Base-by-base conservation (phyloP, 2,113 vertebrate genomes). In the Poeciliopsis prolifica region DNA sequence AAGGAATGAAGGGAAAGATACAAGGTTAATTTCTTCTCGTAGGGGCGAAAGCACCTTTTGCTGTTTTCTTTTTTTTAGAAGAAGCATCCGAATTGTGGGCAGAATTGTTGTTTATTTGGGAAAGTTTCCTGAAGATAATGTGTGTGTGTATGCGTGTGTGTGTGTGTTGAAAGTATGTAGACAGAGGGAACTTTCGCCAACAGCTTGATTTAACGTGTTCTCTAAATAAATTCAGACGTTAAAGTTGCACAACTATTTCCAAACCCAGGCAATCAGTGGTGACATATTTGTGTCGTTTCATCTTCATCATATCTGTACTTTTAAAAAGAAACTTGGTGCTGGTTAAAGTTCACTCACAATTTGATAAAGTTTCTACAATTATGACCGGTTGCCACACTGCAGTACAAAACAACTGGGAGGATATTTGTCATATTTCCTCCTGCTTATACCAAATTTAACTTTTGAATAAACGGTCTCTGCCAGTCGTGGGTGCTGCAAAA, bases 141-240 rank as follows among this genome's bases (percentile, higher is more conserved):
- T 14, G 19, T 70, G 72, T 75, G 70, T 80, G 29, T 29, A 2
- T 29, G 29, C 2, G 29, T 29, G 30, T 75, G 58, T 67, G 29
- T 37, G 69, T 73, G 72, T 31, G 10, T 54, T 54, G 22, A 54
- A 22, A 54, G 22, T 54, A 22, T 24, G 19, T 33, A 9, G 24
- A 75, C 42, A 29, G 65, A 68, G 76, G 68, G 35, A 37, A 87
- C 64, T 9, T 54, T 85, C 28, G 48, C 71, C 88, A 86, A 87
- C 84, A 89, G 80, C 76, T 77, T 29, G 48, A 75, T 77, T 48
- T 73, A 68, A 82, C 17, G 5, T 63, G 15, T 15, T 63, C 2
- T 40, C 44, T 37, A 62, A 63, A 61, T 29, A 29, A n/a, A 11
- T 9, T 17, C 9, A 37, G 37, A 19, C 0, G 22, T 40, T 13